Evolutionary conservation across 2,797 vertebrate species (phyloP).

Genomic region (Pipistrellus kuhlii): DNA sequence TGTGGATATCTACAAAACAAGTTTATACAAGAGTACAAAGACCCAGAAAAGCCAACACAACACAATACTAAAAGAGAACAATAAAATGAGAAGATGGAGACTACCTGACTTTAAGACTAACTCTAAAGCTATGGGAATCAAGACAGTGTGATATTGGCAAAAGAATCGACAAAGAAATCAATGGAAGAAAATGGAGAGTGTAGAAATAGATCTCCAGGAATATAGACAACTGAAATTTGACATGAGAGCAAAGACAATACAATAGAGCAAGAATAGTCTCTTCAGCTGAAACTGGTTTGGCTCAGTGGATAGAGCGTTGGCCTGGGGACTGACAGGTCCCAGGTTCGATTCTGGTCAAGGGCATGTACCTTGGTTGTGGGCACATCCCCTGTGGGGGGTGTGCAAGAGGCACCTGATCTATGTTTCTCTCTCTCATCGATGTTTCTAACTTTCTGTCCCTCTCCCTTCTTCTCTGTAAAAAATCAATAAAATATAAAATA

Average conservation of each 20-base stretch:
- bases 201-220: background rate
- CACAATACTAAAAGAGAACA: background rate
- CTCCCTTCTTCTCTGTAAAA: too few species aligned
- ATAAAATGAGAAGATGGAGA: background rate
- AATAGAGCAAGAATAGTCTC: background rate
- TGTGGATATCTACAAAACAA: background rate
- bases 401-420: too few species aligned
- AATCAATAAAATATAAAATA: too few species aligned
- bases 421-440: too few species aligned
- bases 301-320: too few species aligned
- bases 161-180: background rate
- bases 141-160: background rate
- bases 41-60: background rate
- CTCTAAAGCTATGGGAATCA: background rate
- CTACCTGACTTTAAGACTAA: background rate
- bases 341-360: too few species aligned
- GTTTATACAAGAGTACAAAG: background rate
- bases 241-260: background rate
- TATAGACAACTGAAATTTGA: background rate
- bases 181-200: background rate
- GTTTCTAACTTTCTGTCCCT: too few species aligned
- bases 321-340: too few species aligned
- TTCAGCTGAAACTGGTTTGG: background rate
- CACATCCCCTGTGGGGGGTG: too few species aligned
- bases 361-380: too few species aligned